phyloP scores from a whole-genome alignment of 1,140 invertebrate genomes.

The Anastatus disparis region DNA sequence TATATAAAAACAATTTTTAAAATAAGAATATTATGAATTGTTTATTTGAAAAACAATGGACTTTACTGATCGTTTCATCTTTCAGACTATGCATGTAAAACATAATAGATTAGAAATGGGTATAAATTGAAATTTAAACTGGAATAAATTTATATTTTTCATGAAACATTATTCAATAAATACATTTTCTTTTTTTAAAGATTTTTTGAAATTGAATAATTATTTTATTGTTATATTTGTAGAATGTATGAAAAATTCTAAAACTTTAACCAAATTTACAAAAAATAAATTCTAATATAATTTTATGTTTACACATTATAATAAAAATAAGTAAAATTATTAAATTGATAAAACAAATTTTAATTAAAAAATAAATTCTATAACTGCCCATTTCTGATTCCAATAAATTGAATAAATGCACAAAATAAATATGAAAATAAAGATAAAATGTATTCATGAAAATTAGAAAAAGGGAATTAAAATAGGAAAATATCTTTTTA shows the following conservation, averaged over 20 bases:
- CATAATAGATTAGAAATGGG: conserved; percentile 30
- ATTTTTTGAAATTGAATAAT: background rate
- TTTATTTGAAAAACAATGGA: too few species aligned
- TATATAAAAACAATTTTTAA: too few species aligned
- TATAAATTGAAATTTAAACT: background rate
- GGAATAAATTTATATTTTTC: background rate
- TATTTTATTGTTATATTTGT: background rate
- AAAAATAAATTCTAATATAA: too few species aligned
- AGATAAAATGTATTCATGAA: conserved; percentile 1
- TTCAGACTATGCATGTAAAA: conserved; percentile 19
- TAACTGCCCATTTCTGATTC: conserved; percentile 25
- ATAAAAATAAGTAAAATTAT: too few species aligned
- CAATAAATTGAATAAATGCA: conserved; percentile 5
- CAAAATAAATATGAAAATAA: conserved; percentile 13
- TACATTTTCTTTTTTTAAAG: background rate
- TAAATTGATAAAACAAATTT: background rate
- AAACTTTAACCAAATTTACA: background rate
- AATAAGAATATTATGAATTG: too few species aligned
- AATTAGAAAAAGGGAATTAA: conserved; percentile 29
- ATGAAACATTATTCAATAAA: background rate
- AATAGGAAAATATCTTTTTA: conserved; percentile 39
- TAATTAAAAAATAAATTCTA: background rate
- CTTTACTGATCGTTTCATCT: conserved; percentile 31
- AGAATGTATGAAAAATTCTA: background rate
- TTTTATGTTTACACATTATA: too few species aligned